Evolutionary conservation across 2,888 invertebrate species (phyloP).

Genomic region (Tipula vernalis): DNA sequence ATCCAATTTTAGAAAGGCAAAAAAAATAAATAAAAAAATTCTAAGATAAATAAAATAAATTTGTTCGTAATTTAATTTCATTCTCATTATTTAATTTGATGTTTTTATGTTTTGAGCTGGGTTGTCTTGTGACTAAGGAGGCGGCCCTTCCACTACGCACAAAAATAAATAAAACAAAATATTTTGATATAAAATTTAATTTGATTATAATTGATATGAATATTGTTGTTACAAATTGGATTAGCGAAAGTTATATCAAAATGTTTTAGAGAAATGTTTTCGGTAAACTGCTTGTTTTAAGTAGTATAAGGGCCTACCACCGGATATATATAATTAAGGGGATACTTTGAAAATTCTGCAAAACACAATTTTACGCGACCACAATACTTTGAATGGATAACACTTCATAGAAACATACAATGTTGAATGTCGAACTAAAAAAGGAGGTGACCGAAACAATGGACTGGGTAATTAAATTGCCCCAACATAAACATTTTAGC

Average conservation of each 20-base stretch:
- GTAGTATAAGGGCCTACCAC: too few species aligned
- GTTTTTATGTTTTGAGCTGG: neutral
- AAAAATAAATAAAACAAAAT: neutral
- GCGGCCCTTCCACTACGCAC: neutral
- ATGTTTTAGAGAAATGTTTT: neutral
- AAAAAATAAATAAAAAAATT: neutral
- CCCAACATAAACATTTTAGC: too few species aligned
- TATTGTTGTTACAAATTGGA: neutral
- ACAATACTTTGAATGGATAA: too few species aligned
- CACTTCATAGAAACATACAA: too few species aligned
- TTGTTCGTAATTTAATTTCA: slow-evolving; percentile 4
- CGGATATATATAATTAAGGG: too few species aligned
- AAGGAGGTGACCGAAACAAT: too few species aligned
- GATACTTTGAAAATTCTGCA: too few species aligned
- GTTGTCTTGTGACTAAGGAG: neutral
- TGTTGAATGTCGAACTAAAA: too few species aligned
- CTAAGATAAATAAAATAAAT: neutral
- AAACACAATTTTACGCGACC: too few species aligned
- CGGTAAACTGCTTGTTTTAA: too few species aligned
- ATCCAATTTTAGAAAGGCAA: neutral
- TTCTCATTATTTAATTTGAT: neutral
- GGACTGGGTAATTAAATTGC: too few species aligned
- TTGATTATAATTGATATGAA: neutral
- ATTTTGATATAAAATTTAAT: neutral
- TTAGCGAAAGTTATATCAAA: neutral